Percentiles rank a stretch among this genome's conserved stretches.
These are phyloP conservation scores for Gracilinanus agilis DNA, from an alignment of 2,113 vertebrate genomes.

Conservation along the genomic window DNA sequence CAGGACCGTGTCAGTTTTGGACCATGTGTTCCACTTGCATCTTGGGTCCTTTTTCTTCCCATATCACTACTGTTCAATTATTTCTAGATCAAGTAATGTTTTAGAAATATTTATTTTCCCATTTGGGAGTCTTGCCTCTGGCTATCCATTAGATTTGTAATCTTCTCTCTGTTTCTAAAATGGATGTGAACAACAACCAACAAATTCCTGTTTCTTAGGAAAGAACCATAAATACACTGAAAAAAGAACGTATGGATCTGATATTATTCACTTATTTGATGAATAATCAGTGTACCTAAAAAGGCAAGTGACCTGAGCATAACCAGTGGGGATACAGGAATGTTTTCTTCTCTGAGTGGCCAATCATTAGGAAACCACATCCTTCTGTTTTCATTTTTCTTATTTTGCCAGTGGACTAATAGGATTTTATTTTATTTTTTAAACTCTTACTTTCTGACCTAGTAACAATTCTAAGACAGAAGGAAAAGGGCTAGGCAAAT, in stretches of 20 bases:
- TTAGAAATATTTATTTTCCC: not conserved
- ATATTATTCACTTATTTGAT: not conserved
- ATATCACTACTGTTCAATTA: not conserved
- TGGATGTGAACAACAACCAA: not conserved
- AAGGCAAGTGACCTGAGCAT: not conserved
- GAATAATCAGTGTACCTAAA: not conserved
- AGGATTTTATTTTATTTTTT: not conserved
- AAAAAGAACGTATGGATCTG: not conserved
- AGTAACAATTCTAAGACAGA: too few relatives aligned
- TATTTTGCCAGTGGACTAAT: not conserved
- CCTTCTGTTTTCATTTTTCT: conserved; percentile 4
- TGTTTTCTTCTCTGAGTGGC: not conserved
- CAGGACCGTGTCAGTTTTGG: not conserved
- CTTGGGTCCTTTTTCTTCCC: not conserved
- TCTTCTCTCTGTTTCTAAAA: not conserved
- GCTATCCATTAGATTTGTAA: not conserved
- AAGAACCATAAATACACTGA: not conserved
- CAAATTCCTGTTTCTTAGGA: not conserved
- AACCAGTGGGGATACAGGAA: not conserved
- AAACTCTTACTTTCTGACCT: too few relatives aligned
- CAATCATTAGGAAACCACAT: not conserved
- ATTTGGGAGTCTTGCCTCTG: not conserved
- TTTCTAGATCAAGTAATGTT: not conserved
- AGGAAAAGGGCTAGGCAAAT: too few relatives aligned
- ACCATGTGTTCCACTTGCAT: not conserved